These are phyloP conservation scores for Sebastes taczanowskii DNA, from an alignment of 2,797 vertebrate species.

Conservation along the genomic window DNA sequence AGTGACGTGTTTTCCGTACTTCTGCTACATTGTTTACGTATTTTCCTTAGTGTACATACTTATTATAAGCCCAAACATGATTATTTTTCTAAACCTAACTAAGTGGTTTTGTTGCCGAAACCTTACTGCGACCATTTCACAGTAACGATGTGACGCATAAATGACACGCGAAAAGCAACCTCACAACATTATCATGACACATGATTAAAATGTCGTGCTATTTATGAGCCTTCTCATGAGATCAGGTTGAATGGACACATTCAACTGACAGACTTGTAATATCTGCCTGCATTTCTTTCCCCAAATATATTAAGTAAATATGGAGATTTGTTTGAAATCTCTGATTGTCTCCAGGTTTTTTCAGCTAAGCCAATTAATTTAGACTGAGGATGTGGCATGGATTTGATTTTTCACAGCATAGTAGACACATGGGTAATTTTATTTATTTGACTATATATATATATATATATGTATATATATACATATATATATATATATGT, in stretches of 20 bases:
- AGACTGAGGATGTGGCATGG: background rate
- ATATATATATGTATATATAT: background rate
- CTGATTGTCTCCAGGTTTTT: constrained; percentile 9
- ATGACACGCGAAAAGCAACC: background rate
- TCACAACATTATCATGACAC: too few species aligned
- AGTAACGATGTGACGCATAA: background rate
- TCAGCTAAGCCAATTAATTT: constrained; percentile 29
- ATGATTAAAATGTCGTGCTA: too few species aligned
- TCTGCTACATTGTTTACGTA: background rate
- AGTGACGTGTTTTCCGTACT: background rate
- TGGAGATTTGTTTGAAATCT: background rate
- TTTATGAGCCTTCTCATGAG: background rate
- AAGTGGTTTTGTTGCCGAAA: too few species aligned
- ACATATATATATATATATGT: background rate
- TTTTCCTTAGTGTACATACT: background rate
- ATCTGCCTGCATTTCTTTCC: background rate
- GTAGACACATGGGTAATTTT: background rate
- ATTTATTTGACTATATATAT: background rate
- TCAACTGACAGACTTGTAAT: background rate
- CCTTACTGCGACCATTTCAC: background rate
- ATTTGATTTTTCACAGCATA: background rate
- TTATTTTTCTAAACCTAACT: too few species aligned
- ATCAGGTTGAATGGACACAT: background rate
- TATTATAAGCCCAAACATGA: too few species aligned
- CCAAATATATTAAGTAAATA: background rate